A percentile compares a stretch with the other conserved stretches of the same genome.
Conservation (phyloP, 2,113 vertebrate species). For the Trogon melanurus region DNA sequence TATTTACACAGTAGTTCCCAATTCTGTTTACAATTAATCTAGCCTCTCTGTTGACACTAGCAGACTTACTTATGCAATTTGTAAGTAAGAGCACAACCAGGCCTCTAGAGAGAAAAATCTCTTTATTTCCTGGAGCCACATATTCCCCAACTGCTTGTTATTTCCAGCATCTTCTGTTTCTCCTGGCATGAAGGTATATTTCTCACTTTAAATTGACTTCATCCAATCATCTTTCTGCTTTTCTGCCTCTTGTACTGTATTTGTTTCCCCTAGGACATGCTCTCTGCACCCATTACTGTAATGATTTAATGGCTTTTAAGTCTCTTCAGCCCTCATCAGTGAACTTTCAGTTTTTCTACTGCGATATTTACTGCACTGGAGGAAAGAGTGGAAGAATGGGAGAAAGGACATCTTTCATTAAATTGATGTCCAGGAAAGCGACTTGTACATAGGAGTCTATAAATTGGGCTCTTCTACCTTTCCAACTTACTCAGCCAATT, state of each 20-base stretch:
- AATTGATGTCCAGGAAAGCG: not conserved
- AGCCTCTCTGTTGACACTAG: not conserved
- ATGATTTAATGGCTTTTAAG: slow-evolving; percentile 19
- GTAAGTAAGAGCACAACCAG: not conserved
- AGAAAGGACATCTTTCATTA: not conserved
- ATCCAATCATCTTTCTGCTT: not conserved
- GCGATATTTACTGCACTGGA: not conserved
- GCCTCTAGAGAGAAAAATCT: slow-evolving; percentile 2
- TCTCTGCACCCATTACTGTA: not conserved
- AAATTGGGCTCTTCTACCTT: not conserved
- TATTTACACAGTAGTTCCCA: slow-evolving; percentile 23
- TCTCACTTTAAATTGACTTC: slow-evolving; percentile 25
- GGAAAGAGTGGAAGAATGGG: not conserved
- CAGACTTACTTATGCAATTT: not conserved
- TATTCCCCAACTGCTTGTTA: not conserved
- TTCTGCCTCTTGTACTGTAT: not conserved
- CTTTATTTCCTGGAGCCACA: not conserved
- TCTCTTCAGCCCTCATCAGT: not conserved
- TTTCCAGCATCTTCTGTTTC: slow-evolving; percentile 38
- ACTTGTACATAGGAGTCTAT: not conserved
- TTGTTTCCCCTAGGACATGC: not conserved
- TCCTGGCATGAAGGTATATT: not conserved
- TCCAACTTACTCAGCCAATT: not conserved
- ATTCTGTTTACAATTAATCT: slow-evolving; percentile 32
- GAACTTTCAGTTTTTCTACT: not conserved